phyloP scores from a whole-genome alignment of 2,888 invertebrate genomes.

The Marasmarcha lunaedactyla region DNA sequence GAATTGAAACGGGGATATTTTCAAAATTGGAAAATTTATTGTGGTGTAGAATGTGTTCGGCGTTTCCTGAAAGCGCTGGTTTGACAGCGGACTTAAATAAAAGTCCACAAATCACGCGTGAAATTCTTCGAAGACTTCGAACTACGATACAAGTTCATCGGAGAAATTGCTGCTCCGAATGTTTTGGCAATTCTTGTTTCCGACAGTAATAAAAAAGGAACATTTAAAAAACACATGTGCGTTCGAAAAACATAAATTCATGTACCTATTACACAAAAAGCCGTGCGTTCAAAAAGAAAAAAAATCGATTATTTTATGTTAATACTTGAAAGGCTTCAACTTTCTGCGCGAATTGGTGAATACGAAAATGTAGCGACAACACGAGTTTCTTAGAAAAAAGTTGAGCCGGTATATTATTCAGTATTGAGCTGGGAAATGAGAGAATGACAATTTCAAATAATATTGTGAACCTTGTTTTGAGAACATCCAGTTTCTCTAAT shows the following conservation, averaged over 20 bases:
- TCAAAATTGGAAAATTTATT: constrained; percentile 1
- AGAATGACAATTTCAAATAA: too few relatives aligned
- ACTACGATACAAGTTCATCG: constrained; percentile 42
- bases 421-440: too few relatives aligned
- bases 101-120: constrained; percentile 64
- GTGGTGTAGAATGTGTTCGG: constrained; percentile 5
- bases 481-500: too few relatives aligned
- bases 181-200: constrained; percentile 7
- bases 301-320: constrained; percentile 1
- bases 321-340: not conserved
- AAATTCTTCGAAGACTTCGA: constrained; percentile 66
- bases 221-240: too few relatives aligned
- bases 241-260: too few relatives aligned
- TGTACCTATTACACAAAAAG: too few relatives aligned
- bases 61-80: constrained; percentile 29
- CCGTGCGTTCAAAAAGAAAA: not conserved
- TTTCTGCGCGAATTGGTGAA: not conserved
- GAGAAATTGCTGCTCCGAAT: constrained; percentile 32
- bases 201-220: too few relatives aligned
- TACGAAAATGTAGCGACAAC: too few relatives aligned
- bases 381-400: too few relatives aligned
- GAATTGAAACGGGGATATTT: constrained; percentile 18
- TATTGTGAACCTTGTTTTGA: too few relatives aligned
- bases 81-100: constrained; percentile 51
- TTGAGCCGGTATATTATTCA: too few relatives aligned